Evolutionary conservation across 2,113 vertebrate species (phyloP).

Genomic region (Lonchura striata): DNA sequence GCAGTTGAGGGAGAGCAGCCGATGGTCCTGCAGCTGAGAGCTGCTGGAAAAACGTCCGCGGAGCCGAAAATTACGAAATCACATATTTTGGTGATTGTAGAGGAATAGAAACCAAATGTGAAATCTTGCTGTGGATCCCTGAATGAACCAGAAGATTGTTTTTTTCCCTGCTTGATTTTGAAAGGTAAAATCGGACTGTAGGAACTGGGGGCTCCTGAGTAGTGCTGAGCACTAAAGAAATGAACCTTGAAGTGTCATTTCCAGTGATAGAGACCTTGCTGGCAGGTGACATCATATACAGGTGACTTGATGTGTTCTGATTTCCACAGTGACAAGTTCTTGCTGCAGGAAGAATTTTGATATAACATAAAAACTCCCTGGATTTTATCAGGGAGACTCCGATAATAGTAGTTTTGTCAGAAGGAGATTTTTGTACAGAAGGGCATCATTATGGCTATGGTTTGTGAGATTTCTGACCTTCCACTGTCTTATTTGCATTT

Average conservation of each 20-base stretch:
- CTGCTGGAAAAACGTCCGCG: background rate
- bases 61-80: background rate
- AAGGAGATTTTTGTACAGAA: background rate
- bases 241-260: background rate
- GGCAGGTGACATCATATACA: too few species aligned
- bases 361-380: background rate
- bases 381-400: background rate
- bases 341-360: background rate
- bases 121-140: background rate
- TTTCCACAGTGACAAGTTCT: background rate
- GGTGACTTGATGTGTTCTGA: background rate
- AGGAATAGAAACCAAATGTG: background rate
- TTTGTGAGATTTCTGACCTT: background rate
- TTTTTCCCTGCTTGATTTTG: background rate
- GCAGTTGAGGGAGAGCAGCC: background rate
- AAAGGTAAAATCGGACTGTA: background rate
- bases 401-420: background rate
- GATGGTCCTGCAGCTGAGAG: fast-evolving
- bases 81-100: background rate
- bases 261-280: background rate
- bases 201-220: background rate
- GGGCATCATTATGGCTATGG: fast-evolving
- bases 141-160: background rate
- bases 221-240: background rate
- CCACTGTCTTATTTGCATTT: background rate